Percentiles rank a stretch among this genome's conserved stretches.
phyloP scores from a whole-genome alignment of 2,797 vertebrate species.

The Pantherophis alleghaniensis region DNA sequence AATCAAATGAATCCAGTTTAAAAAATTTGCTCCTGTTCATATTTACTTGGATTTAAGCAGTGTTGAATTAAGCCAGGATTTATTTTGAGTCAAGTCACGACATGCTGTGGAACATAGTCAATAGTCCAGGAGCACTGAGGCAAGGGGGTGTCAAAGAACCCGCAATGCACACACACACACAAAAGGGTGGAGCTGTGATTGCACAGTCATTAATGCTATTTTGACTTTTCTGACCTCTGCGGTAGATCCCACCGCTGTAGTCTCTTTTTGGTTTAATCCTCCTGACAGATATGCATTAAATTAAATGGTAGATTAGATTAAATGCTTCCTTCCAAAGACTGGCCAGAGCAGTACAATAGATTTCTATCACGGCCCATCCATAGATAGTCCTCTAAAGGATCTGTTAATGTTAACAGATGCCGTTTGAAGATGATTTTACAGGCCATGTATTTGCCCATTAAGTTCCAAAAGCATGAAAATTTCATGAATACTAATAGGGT shows the following conservation, averaged over 20 bases:
- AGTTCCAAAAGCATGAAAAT: constrained; percentile 62
- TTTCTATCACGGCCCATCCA: background rate
- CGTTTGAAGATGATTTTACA: constrained; percentile 23
- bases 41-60: background rate
- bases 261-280: background rate
- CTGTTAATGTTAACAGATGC: constrained; percentile 9
- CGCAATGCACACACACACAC: background rate
- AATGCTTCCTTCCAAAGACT: background rate
- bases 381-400: constrained; percentile 12
- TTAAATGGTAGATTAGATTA: background rate
- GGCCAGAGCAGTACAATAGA: background rate
- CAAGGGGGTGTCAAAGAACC: background rate
- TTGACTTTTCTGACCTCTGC: background rate
- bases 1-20: background rate
- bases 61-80: background rate
- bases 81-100: background rate
- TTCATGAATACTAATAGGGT: constrained; percentile 66
- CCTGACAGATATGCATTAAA: background rate
- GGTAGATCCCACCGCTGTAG: background rate
- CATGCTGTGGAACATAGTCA: background rate
- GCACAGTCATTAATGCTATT: background rate
- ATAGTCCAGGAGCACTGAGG: background rate
- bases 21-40: background rate
- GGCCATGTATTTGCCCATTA: background rate
- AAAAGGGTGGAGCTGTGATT: background rate